phyloP scores from a whole-genome alignment of 2,888 invertebrate genomes.

The Trilocha varians region DNA sequence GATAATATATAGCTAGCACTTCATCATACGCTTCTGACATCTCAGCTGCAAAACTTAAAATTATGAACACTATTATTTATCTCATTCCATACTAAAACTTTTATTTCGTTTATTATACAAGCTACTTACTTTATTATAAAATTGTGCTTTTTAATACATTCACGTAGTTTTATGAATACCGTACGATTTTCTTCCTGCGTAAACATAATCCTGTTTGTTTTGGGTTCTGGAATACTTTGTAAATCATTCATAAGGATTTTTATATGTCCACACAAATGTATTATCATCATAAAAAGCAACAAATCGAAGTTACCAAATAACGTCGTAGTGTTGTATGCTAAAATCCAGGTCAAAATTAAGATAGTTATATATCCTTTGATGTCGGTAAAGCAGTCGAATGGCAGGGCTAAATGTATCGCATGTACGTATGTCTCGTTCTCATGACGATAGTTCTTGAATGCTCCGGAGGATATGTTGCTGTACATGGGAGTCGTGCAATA shows the following conservation, averaged over 20 bases:
- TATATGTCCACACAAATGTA: slow-evolving; percentile 5
- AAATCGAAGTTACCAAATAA: slow-evolving; percentile 3
- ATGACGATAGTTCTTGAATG: not conserved
- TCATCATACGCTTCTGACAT: slow-evolving; percentile 15
- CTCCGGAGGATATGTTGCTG: slow-evolving; percentile 1
- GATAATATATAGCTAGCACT: slow-evolving; percentile 10
- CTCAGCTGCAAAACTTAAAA: slow-evolving; percentile 10
- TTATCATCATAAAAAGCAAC: slow-evolving; percentile 1
- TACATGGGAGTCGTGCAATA: slow-evolving; percentile 1
- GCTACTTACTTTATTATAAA: slow-evolving; percentile 13
- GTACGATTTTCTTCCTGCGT: not conserved
- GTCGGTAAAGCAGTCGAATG: not conserved
- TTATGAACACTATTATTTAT: not conserved
- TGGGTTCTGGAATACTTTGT: not conserved
- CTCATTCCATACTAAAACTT: not conserved
- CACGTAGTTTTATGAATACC: slow-evolving; percentile 6
- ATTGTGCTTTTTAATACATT: slow-evolving; percentile 13
- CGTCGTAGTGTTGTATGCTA: not conserved
- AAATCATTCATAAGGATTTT: slow-evolving; percentile 2
- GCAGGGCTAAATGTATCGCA: slow-evolving; percentile 1
- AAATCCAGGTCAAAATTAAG: slow-evolving; percentile 1
- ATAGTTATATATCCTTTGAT: slow-evolving; percentile 1
- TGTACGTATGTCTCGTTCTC: slow-evolving; percentile 1
- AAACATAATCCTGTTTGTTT: not conserved
- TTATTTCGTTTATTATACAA: not conserved